Evolutionary conservation across 2,797 vertebrate species (phyloP).

Genomic region (Peromyscus attwateri): DNA sequence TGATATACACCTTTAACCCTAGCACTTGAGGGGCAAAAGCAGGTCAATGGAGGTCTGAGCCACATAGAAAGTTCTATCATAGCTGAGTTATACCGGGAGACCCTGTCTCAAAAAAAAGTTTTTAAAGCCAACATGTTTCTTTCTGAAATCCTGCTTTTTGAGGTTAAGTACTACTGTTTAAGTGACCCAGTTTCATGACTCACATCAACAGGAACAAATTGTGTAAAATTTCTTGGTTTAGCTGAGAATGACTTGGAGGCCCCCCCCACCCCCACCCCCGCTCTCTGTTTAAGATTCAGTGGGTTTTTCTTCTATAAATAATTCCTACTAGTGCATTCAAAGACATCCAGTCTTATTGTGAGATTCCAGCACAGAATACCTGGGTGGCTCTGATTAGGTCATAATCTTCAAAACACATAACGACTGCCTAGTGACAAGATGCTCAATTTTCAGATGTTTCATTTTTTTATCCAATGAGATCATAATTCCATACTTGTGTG

Average conservation of each 20-base stretch:
- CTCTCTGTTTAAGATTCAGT: constrained; percentile 3
- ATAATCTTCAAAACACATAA: constrained; percentile 62
- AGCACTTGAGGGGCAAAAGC: neutral
- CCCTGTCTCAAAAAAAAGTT: neutral
- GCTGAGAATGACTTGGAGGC: neutral
- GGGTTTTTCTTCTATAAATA: constrained; percentile 20
- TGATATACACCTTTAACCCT: neutral
- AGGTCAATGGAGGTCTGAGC: neutral
- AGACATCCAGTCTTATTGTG: constrained; percentile 40
- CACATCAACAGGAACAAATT: neutral
- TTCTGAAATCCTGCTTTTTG: neutral
- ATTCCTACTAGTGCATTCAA: constrained; percentile 58
- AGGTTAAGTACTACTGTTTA: neutral
- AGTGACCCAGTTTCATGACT: neutral
- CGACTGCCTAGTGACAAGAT: constrained; percentile 45
- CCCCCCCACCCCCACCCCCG: too few relatives aligned
- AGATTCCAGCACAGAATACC: constrained; percentile 45
- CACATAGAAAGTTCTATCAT: neutral
- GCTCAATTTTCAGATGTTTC: constrained; percentile 42
- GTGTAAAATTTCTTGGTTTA: neutral
- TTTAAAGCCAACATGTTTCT: neutral
- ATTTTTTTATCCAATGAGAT: constrained; percentile 11
- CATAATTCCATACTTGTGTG: constrained; percentile 20
- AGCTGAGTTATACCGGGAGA: neutral
- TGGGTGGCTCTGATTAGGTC: constrained; percentile 67